A percentile compares a stretch with the other conserved stretches of the same genome.
Evolutionary conservation across 1,140 invertebrate species (phyloP).

Genomic region (Parapsyche elsis): DNA sequence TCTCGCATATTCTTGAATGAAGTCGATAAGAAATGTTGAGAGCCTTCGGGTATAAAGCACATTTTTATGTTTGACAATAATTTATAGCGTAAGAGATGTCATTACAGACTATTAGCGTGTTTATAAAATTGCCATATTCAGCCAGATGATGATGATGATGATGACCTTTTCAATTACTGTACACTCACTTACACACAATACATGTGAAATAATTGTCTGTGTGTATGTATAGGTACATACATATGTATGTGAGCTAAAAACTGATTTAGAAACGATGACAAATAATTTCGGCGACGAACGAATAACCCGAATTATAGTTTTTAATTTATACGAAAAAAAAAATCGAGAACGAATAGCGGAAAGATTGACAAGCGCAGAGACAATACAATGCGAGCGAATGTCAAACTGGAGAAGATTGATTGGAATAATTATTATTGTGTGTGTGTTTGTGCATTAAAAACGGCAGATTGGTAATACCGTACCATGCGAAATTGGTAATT

Average conservation of each 20-base stretch:
- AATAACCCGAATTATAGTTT: neutral
- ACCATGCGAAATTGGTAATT: constrained; percentile 21
- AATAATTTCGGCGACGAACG: neutral
- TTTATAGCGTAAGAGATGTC: constrained; percentile 4
- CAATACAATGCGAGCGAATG: constrained; percentile 14
- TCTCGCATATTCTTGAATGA: neutral
- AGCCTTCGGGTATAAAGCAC: neutral
- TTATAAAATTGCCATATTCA: constrained; percentile 28
- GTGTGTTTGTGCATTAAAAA: constrained; percentile 5
- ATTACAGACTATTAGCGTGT: constrained; percentile 38
- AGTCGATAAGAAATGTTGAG: neutral
- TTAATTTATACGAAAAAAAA: neutral
- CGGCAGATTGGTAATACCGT: constrained; percentile 10
- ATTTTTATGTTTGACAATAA: constrained; percentile 8
- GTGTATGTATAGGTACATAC: neutral
- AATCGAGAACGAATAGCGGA: neutral
- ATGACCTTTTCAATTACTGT: neutral
- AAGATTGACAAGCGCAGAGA: constrained; percentile 15
- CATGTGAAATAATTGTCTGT: neutral
- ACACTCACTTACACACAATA: neutral
- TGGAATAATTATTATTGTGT: constrained; percentile 26
- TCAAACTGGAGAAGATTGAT: constrained; percentile 27
- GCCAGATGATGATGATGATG: constrained; percentile 32
- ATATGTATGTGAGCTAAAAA: neutral
- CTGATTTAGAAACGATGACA: neutral